These are phyloP conservation scores for Chorisops tibialis DNA, from an alignment of 2,888 invertebrate species.

Conservation along the genomic window DNA sequence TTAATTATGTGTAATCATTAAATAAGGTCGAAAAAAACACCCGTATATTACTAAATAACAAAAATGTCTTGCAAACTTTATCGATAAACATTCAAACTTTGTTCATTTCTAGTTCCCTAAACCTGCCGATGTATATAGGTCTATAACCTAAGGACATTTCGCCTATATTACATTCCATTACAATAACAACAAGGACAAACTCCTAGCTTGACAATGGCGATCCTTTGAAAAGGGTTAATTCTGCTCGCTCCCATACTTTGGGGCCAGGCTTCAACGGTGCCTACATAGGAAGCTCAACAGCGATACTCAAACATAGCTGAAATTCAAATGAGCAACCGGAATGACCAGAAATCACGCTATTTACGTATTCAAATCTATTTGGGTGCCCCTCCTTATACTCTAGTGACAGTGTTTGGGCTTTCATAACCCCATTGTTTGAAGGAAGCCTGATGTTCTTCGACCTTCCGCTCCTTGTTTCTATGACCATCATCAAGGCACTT, in stretches of 20 bases:
- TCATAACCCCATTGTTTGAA: neutral
- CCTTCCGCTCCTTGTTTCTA: too few species aligned
- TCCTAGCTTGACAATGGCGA: conserved; percentile 2
- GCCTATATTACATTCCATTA: neutral
- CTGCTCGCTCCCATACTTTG: neutral
- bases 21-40: too few species aligned
- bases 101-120: neutral
- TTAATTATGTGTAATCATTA: too few species aligned
- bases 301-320: conserved; percentile 13
- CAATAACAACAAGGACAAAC: conserved; percentile 4
- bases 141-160: neutral
- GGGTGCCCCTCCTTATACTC: neutral
- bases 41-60: too few species aligned
- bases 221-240: conserved; percentile 10
- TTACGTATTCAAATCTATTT: conserved; percentile 25
- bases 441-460: too few species aligned
- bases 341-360: conserved; percentile 29
- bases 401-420: conserved; percentile 3
- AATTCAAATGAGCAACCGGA: conserved; percentile 29
- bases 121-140: neutral
- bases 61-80: neutral
- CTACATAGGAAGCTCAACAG: neutral
- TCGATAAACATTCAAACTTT: conserved; percentile 6
- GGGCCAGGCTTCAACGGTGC: neutral
- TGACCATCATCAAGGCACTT: too few species aligned